Evolutionary conservation across 2,113 vertebrate species (phyloP).

Genomic region (Campylomormyrus numenius): DNA sequence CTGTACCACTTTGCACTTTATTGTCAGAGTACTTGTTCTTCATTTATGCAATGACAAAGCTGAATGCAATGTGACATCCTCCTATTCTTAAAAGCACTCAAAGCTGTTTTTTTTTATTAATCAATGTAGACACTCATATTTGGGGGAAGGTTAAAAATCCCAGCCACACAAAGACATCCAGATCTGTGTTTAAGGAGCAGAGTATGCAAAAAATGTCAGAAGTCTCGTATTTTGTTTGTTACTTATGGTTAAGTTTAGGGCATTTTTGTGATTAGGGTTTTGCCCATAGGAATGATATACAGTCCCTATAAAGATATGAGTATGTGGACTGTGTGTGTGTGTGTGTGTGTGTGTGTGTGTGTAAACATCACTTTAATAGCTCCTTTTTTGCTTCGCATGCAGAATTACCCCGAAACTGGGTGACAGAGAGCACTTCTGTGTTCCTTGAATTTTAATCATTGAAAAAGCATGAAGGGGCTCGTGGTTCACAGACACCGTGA

Average conservation of each 20-base stretch:
- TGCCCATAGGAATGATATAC: not conserved
- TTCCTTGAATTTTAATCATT: not conserved
- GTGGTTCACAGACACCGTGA: constrained; percentile 23
- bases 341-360: not conserved
- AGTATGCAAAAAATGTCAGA: not conserved
- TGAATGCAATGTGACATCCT: not conserved
- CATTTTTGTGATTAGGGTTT: not conserved
- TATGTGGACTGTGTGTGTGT: not conserved
- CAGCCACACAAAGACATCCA: not conserved
- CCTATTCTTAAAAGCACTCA: not conserved
- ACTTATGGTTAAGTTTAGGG: not conserved
- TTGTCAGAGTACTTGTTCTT: not conserved
- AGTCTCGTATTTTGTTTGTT: not conserved
- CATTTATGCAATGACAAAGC: not conserved
- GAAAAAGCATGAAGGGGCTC: not conserved
- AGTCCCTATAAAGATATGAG: not conserved
- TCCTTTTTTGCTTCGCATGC: not conserved
- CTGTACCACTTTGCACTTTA: not conserved
- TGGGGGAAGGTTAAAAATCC: not conserved
- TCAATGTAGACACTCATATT: not conserved
- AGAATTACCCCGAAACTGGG: not conserved
- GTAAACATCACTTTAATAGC: not conserved
- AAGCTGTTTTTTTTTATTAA: not conserved
- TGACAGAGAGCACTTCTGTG: not conserved
- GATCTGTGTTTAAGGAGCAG: not conserved